Evolutionary conservation across 2,888 invertebrate genomes (phyloP).

Genomic region (Lasioglossum vierecki): DNA sequence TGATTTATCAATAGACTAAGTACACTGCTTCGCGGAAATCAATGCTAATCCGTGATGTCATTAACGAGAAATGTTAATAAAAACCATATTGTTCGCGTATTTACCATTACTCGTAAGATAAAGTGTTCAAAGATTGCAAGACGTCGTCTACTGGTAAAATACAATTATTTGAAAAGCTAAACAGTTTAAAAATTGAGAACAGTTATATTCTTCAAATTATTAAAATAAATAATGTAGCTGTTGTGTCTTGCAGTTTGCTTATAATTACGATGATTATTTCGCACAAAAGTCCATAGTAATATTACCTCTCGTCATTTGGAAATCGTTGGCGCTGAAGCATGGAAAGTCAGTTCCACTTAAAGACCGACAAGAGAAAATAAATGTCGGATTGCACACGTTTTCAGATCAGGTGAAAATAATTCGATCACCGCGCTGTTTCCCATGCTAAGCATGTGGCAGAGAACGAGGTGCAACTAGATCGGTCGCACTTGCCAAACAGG

Average conservation of each 20-base stretch:
- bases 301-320: not conserved
- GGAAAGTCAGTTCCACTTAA: slow-evolving; percentile 19
- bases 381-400: slow-evolving; percentile 19
- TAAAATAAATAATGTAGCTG: no score
- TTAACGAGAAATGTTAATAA: not conserved
- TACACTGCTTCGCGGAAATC: not conserved
- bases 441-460: slow-evolving; percentile 37
- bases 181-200: no score
- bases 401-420: slow-evolving; percentile 40
- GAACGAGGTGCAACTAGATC: slow-evolving; percentile 52
- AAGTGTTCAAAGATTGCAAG: not conserved
- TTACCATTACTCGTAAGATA: not conserved
- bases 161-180: no score
- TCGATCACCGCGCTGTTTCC: slow-evolving; percentile 26
- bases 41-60: not conserved
- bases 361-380: not conserved
- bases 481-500: slow-evolving; percentile 72
- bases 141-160: no score
- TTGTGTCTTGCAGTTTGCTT: no score
- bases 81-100: not conserved
- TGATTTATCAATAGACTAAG: slow-evolving; percentile 1
- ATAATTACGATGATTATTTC: no score
- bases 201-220: no score
- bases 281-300: no score
- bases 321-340: not conserved